Percentiles rank a stretch among this genome's conserved stretches.
Conservation (phyloP, 2,888 invertebrate genomes). For the Drosophila ustulata region DNA sequence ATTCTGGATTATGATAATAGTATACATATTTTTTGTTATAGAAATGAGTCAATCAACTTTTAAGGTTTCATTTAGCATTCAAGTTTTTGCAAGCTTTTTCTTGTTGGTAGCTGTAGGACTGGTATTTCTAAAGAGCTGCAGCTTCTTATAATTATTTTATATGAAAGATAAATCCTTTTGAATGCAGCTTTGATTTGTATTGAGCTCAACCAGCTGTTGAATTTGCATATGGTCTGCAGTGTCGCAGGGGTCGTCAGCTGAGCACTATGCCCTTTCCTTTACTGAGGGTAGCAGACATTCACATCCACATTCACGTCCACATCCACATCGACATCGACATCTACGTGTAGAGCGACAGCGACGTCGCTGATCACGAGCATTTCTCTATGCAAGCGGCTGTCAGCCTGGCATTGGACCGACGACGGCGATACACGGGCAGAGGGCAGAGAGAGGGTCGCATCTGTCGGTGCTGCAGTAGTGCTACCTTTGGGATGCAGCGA, state of each 20-base stretch:
- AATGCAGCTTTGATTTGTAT: not conserved
- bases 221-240: not conserved
- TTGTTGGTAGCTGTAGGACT: not conserved
- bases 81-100: not conserved
- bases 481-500: slow-evolving; percentile 70
- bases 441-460: not conserved
- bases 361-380: slow-evolving; percentile 69
- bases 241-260: slow-evolving; percentile 14
- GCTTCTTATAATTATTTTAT: not conserved
- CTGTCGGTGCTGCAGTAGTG: slow-evolving; percentile 44
- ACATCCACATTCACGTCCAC: not conserved
- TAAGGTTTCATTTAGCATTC: not conserved
- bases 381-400: slow-evolving; percentile 64
- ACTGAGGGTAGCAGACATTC: slow-evolving; percentile 35
- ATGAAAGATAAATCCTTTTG: not conserved
- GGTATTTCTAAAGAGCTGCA: not conserved
- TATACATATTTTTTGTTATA: no score
- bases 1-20: no score
- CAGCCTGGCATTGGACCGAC: slow-evolving; percentile 32
- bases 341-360: slow-evolving; percentile 9
- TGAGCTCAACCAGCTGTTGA: not conserved
- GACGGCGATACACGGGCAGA: slow-evolving; percentile 27
- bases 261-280: slow-evolving; percentile 19
- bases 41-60: not conserved
- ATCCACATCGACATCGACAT: slow-evolving; percentile 1